phyloP scores from a whole-genome alignment of 2,113 vertebrate genomes.

The Ictidomys tridecemlineatus region DNA sequence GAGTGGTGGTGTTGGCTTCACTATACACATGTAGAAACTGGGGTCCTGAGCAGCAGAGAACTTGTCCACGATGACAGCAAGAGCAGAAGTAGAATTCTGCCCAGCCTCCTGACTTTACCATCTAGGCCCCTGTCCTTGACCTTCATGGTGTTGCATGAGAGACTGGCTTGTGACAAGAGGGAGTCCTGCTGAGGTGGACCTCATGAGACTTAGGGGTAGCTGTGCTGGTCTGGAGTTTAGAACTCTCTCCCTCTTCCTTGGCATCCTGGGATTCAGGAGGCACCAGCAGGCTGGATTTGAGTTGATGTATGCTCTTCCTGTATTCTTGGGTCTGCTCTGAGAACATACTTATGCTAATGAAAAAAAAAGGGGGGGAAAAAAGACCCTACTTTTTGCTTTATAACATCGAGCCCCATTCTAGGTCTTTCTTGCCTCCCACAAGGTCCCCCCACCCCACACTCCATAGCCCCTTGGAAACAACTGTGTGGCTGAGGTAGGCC shows the following conservation, averaged over 20 bases:
- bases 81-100: background rate
- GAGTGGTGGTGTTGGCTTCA: background rate
- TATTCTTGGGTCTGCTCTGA: background rate
- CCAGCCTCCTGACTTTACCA: background rate
- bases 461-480: background rate
- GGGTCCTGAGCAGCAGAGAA: background rate
- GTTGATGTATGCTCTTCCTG: background rate
- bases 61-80: background rate
- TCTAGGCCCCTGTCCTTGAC: accelerated
- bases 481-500: background rate
- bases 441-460: too few relatives aligned
- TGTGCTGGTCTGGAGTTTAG: background rate
- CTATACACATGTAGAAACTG: background rate
- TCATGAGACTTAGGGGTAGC: background rate
- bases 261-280: background rate
- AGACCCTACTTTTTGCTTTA: accelerated
- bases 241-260: background rate
- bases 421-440: background rate
- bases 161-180: background rate
- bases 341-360: background rate
- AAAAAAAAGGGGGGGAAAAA: background rate
- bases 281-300: background rate
- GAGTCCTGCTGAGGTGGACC: background rate
- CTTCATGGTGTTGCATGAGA: accelerated
- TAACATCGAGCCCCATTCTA: too few relatives aligned